Evolutionary conservation across 2,797 vertebrate genomes (phyloP), one percentile per base, ranked within the genome.

Genomic region (Prionace glauca): DNA sequence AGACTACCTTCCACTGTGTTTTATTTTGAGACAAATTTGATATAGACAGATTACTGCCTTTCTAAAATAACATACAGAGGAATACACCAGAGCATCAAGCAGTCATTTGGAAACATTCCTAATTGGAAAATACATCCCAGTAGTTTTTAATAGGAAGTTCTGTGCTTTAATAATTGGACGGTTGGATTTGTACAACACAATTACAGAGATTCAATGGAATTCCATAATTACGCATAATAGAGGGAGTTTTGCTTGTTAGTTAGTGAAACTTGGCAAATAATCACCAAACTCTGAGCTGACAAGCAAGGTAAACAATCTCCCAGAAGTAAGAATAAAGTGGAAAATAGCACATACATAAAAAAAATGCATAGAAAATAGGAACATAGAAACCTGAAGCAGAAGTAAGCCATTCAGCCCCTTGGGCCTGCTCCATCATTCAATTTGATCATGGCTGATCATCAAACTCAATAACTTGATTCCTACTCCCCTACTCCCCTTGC

Each of bases 91-190:
- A 22, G 24, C 12, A 69, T 69, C 90, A 12, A 69, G n/a, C n/a
- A 92, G 36, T 69, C 62, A 92, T 92, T 69, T 69, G 65, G 90
- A 69, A 92, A 69, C 2, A 10, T 92, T 92, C n/a, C n/a, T n/a
- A 69, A 69, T 24, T 69, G 9, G 29, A 69, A 92, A 92, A 36
- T 92, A 36, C 20, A 67, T 67, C n/a, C 20, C 65, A 92, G 7
- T 92, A 7, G 36, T 92, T 92, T 92, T 92, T 92, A 92, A 69
- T 92, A 41, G 36, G 8, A 26, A 69, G 24, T 3, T 41, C 69
- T 41, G n/a, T 92, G 90, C 65, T 92, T 69, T 41, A 69, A 69
- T 26, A 92, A 92, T 92, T 69, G 22, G 65, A 92, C 62, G 67
- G 20, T 92, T 26, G 62, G 9, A 22, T 92, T 67, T 41, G n/a